These are phyloP conservation scores for Oreotrochilus melanogaster DNA, from an alignment of 2,113 vertebrate genomes.

Conservation along the genomic window DNA sequence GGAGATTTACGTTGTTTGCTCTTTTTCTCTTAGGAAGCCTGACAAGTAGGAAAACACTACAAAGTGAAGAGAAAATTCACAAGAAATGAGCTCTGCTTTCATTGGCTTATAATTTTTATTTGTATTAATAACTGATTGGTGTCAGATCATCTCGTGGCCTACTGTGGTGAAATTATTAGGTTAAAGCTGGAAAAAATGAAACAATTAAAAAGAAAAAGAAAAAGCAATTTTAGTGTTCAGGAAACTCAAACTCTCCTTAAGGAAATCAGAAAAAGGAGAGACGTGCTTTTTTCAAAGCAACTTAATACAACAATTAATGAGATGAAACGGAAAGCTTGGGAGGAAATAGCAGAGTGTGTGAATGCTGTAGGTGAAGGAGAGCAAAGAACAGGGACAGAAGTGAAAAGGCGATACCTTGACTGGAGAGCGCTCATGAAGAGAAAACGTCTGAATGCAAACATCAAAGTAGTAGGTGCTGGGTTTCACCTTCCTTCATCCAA, in stretches of 20 bases:
- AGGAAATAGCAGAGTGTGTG: slow-evolving; percentile 93
- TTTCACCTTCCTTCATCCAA: slow-evolving; percentile 88
- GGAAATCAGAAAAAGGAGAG: slow-evolving; percentile 91
- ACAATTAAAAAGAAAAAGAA: slow-evolving; percentile 93
- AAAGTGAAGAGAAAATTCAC: slow-evolving; percentile 47
- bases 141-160: slow-evolving; percentile 8
- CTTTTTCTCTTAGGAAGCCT: slow-evolving; percentile 65
- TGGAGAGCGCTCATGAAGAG: slow-evolving; percentile 92
- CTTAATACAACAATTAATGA: slow-evolving; percentile 97
- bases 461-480: slow-evolving; percentile 86
- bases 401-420: slow-evolving; percentile 92
- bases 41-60: slow-evolving; percentile 51
- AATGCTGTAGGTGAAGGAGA: slow-evolving; percentile 92
- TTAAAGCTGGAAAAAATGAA: slow-evolving; percentile 85
- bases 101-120: slow-evolving; percentile 4
- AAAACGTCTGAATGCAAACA: slow-evolving; percentile 89
- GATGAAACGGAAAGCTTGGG: slow-evolving; percentile 94
- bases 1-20: slow-evolving; percentile 52
- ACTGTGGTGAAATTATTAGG: slow-evolving; percentile 39
- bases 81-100: slow-evolving; percentile 36
- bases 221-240: slow-evolving; percentile 96
- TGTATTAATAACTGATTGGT: neutral
- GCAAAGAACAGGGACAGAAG: slow-evolving; percentile 90
- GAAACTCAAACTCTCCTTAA: slow-evolving; percentile 94
- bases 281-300: slow-evolving; percentile 93